Conservation (phyloP, 2,113 vertebrate genomes). For the Phycodurus eques region DNA sequence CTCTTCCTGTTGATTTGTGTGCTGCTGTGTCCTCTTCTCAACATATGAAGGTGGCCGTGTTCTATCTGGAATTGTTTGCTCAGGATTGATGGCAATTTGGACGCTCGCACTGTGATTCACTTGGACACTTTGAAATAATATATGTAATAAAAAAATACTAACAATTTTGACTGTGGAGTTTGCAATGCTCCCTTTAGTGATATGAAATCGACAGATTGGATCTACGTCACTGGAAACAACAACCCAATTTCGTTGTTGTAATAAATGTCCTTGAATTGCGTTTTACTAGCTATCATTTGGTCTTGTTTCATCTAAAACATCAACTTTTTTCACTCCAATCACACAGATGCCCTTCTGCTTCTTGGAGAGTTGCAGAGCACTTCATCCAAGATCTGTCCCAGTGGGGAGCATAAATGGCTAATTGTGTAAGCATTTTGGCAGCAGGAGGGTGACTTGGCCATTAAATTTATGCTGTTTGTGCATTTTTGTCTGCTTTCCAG, state of each 20-base stretch:
- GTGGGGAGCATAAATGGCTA: constrained; percentile 11
- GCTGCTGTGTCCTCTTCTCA: constrained; percentile 24
- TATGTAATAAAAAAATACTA: background rate
- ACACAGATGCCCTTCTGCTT: constrained; percentile 17
- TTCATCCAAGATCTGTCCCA: constrained; percentile 38
- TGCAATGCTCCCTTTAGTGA: background rate
- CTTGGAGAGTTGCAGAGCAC: constrained; percentile 17
- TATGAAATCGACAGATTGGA: background rate
- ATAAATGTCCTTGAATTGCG: too few relatives aligned
- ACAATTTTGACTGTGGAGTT: background rate
- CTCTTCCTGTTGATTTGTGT: constrained; percentile 45
- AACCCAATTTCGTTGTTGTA: background rate
- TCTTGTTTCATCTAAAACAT: constrained; percentile 21
- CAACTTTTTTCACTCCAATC: constrained; percentile 38
- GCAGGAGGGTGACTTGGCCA: constrained; percentile 3
- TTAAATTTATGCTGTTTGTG: background rate
- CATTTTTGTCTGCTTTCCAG: background rate
- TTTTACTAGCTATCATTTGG: background rate
- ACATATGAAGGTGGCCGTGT: constrained; percentile 21
- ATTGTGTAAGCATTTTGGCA: constrained; percentile 27
- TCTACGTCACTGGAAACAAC: background rate
- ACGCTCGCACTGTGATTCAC: background rate
- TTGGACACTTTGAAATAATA: background rate
- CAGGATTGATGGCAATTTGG: constrained; percentile 2
- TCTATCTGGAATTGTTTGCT: constrained; percentile 26